These are phyloP conservation scores for Fissipunctia ypsillon DNA, from an alignment of 2,888 invertebrate species.

Conservation along the genomic window DNA sequence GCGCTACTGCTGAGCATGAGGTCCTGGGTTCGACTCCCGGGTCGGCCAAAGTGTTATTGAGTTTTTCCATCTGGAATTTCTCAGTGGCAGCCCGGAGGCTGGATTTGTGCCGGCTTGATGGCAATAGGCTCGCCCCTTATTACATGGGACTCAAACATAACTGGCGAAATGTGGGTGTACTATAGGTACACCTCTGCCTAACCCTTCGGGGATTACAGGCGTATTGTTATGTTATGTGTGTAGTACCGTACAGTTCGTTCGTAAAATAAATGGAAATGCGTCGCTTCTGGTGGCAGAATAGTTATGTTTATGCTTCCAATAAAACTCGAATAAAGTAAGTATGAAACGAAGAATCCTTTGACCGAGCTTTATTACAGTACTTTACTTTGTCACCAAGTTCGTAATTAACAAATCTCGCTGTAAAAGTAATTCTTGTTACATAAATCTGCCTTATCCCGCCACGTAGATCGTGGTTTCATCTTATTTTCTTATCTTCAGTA, in stretches of 20 bases:
- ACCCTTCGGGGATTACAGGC: too few relatives aligned
- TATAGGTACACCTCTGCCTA: too few relatives aligned
- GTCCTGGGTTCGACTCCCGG: too few relatives aligned
- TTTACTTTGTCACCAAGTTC: constrained; percentile 24
- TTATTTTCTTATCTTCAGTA: constrained; percentile 22
- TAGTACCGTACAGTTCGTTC: not conserved
- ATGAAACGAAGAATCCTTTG: constrained; percentile 27
- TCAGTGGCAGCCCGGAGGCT: too few relatives aligned
- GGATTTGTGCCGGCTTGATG: too few relatives aligned
- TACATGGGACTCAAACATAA: too few relatives aligned
- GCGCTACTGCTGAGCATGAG: too few relatives aligned
- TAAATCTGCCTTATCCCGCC: constrained; percentile 33
- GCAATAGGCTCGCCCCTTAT: too few relatives aligned
- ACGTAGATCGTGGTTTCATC: constrained; percentile 28
- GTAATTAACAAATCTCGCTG: constrained; percentile 43
- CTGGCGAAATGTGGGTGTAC: too few relatives aligned
- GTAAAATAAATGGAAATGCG: not conserved
- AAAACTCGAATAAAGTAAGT: constrained; percentile 24
- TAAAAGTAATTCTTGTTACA: constrained; percentile 20
- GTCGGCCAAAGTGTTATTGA: too few relatives aligned
- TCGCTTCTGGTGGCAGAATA: not conserved
- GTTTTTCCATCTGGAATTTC: too few relatives aligned
- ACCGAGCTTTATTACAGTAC: constrained; percentile 33
- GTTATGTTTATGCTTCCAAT: constrained; percentile 17
- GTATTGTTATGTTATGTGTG: too few relatives aligned